Percentiles rank a stretch among this genome's conserved stretches.
Evolutionary conservation across 2,797 vertebrate species (phyloP).

Genomic region (Phrynocephalus vlangalii): DNA sequence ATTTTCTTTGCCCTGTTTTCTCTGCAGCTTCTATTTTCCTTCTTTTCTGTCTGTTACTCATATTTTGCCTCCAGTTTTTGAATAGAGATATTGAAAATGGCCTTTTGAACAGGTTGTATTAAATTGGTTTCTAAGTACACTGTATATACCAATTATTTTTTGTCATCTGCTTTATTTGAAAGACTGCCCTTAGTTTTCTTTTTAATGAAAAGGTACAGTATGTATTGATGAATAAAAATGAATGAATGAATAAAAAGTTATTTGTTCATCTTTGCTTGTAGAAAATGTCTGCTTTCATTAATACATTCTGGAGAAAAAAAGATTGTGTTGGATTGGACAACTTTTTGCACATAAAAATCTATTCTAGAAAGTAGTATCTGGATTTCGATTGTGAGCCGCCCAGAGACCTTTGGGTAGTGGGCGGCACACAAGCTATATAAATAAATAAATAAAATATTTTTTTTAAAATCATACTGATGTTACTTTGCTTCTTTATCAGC

Average conservation of each 20-base stretch:
- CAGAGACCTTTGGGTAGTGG: too few relatives aligned
- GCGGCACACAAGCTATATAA: too few relatives aligned
- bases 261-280: constrained; percentile 40
- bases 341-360: constrained; percentile 22
- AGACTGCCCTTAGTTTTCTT: rapidly evolving
- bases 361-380: background rate
- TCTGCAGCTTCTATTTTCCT: background rate
- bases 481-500: constrained; percentile 5
- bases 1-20: background rate
- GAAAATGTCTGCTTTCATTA: constrained; percentile 20
- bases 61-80: background rate
- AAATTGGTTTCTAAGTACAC: background rate
- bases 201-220: background rate
- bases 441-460: background rate
- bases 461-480: constrained; percentile 12
- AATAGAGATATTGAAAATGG: rapidly evolving
- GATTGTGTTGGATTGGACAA: constrained; percentile 32
- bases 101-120: background rate
- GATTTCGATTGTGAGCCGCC: too few relatives aligned
- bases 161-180: background rate
- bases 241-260: background rate
- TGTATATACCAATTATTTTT: constrained; percentile 16
- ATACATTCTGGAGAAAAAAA: constrained; percentile 13
- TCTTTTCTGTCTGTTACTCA: background rate
- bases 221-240: too few relatives aligned